Base-by-base conservation (phyloP, 2,797 vertebrate genomes). In the Cyprinella venusta region DNA sequence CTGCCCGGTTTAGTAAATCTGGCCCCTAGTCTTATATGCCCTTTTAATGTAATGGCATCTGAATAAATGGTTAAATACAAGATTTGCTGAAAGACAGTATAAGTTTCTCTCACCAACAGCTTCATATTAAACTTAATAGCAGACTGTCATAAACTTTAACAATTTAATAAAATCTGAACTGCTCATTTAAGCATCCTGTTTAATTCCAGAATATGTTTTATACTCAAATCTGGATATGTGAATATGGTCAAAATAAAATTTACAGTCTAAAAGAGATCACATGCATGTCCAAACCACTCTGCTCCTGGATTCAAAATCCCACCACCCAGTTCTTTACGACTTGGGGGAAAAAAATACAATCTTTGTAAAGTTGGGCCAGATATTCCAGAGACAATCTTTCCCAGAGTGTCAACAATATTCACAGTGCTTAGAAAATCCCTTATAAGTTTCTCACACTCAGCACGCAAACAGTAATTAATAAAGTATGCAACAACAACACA, bases 371-470 rank as follows among this genome's bases (percentile, higher is more conserved):
- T 21, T 45, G 40, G 40, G 24, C 56, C 52, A 76, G 75, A 76
- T 63, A 76, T 45, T 76, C 24, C 38, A 45, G 56, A 45, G 38
- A 76, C 59, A 76, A 76, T 19, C n/a, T 26, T 76, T 63, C 74
- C 52, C 56, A 76, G 74, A 76, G n/a, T 76, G 36, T n/a, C 15
- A 61, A 15, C 36, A 63, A 63, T 26, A 76, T 59, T 45, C 38
- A 61, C 54, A 45, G 8, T 8, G 16, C 38, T 63, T 76, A 63
- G 8, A 76, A 61, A 76, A 42, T 76, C 56, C 38, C 38, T 45
- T 26, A 42, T 10, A 16, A 63, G 40, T 45, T 45, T 63, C 56
- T 30, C 24, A 63, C 38, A 45, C 38, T 63, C 52, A 40, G 21
- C 33, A 38, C 24, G 19, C 12, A 75, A 50, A 71, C 4, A 71